Base-by-base conservation (phyloP, 2,797 vertebrate species). In the Tauraco hartlaubi region DNA sequence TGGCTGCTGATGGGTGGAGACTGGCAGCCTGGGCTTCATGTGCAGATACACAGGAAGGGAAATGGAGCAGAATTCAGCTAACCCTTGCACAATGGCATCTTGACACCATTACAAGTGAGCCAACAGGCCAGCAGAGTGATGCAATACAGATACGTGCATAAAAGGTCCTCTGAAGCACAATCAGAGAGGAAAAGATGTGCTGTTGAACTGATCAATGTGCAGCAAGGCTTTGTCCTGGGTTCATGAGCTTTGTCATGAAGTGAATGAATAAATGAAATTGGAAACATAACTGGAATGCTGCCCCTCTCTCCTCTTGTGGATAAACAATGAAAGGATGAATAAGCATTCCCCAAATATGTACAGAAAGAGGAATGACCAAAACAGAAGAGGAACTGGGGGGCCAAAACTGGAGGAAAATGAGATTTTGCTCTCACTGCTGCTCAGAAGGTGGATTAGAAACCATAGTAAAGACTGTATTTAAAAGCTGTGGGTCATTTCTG, bases 311-410 rank as follows among this genome's bases (percentile, higher is more conserved):
- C 14, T 79, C 35, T 9, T 31, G 29, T 56, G 48, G 33, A 20
- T 41, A 39, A 78, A 28, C 9, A 74, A 48, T 16, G 44, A 61
- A 66, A 84, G 28, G 62, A 48, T 78, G 55, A 94, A 21, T 13
- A 48, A 64, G 23, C 1, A 0, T 43, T 88, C 54, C 48, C 43
- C 39, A 84, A 39, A 51, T 0, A 0, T 20, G 26, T 31, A 41
- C 22, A 20, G 54, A 35, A 17, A 80, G 25, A n/a, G 22, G 17
- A 80, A 26, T 14, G 10, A 44, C 14, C 2, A 8, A 72, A 66
- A 56, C 76, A 15, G 23, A n/a, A 72, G 56, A 72, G 56, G 37
- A 78, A 78, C 35, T 71, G 31, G 21, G 22, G 6, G 20, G 4
- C 1, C 23, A 51, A 54, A 85, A 67, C 26, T 41, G 17, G 22